Evolutionary conservation across 2,113 vertebrate species (phyloP), one percentile per base, ranked within the genome.

Genomic region (Xenopus borealis): DNA sequence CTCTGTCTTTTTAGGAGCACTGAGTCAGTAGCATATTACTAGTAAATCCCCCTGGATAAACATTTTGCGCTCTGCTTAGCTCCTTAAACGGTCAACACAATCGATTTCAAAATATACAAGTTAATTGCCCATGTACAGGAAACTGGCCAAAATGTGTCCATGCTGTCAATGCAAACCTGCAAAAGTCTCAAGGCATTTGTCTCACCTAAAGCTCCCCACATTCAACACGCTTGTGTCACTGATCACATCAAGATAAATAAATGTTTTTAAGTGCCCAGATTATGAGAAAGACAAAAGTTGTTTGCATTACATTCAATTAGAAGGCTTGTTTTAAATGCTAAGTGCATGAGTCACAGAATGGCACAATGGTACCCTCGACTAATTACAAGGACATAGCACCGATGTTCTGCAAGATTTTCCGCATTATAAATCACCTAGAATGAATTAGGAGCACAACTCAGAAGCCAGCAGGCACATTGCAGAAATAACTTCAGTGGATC

Each of bases 361-460:
- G 55, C 27, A 66, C 53, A 61, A 68, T 62, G 55, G 65, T 44
- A 40, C 33, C 20, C 52, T n/a, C 20, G 45, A 27, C 57, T 69
- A 76, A 76, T 76, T 76, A 69, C 66, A 40, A 76, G 61, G 44
- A 62, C 72, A 75, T 69, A 53, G 68, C 73, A 69, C 58, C 23
- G 66, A 69, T 62, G 27, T 27, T 69, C 66, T 17, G 58, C 47
- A 76, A 69, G 44, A 69, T 76, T 76, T 76, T 76, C 73, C 73
- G 62, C 73, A 69, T 76, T 76, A 69, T 69, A 69, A 76, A 69
- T 76, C 46, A 63, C 59, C 73, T 63, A 76, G 61, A 69, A 55
- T 45, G 66, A 63, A 76, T 76, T 76, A 63, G 58, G 66, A 40
- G 30, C 68, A 69, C 58, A 53, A 27, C 59, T 68, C 46, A 75